Evolutionary conservation across 2,113 vertebrate species (phyloP), one percentile per base, ranked within the genome.

Genomic region (Cyanoramphus novaezelandiae): DNA sequence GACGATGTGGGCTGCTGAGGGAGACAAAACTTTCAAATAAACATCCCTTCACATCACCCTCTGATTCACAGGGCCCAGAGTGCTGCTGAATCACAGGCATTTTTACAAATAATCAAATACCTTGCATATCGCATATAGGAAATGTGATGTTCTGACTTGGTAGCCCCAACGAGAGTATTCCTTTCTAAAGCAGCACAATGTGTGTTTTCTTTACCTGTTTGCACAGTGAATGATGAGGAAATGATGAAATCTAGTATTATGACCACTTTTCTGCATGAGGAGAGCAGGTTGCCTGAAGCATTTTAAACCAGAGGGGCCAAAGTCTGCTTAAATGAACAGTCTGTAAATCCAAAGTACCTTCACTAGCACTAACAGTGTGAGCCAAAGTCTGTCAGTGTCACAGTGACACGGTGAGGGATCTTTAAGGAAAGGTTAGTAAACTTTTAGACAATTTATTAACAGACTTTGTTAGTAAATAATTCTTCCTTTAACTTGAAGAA

Each of bases 21-120:
- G 93, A 96, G 89, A 83, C 82, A 77, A 88, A 86, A 65, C 27
- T 91, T 95, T 62, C 83, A 95, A 92, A 95, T 86, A 97, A 93
- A 95, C 91, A 88, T 86, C 94, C 82, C 86, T 31, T 90, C 86
- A 79, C 71, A 78, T 92, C 92, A 86, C 46, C 76, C 68, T 63
- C 76, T 80, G 86, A 86, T 86, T 86, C 95, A 92, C 77, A 90
- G 67, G 84, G 72, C 72, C 60, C 83, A 55, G 43, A 81, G 72
- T 9, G 50, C 88, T 91, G 82, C 86, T 93, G 91, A 93, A 88
- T 86, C 86, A 76, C 86, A n/a, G 57, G 27, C 47, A 85, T 86
- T 91, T 92, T 88, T 95, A 87, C 95, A 96, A 95, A 96, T 93
- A 97, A 95, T 95, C 93, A 91, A 93, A 92, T 92, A 69, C 65